phyloP scores from a whole-genome alignment of 2,888 invertebrate species.

The Drepanosiphum platanoidis region DNA sequence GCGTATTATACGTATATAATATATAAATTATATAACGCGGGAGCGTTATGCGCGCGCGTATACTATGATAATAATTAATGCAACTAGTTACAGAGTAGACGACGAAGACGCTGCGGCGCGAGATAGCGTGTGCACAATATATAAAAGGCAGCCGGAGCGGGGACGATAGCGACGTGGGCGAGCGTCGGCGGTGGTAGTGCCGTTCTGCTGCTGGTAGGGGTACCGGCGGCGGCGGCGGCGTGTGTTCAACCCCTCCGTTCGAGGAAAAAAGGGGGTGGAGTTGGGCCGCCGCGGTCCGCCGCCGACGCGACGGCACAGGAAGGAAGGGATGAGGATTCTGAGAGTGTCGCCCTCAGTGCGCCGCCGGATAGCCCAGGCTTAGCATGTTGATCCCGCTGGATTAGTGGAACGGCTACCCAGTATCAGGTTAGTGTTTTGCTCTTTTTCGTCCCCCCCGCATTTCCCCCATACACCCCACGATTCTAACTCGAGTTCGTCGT shows the following conservation, averaged over 20 bases:
- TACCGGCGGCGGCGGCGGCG: slow-evolving; percentile 10
- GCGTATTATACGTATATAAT: background rate
- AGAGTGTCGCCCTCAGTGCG: slow-evolving; percentile 62
- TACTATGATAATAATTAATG: slow-evolving; percentile 50
- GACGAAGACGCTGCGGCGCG: slow-evolving; percentile 35
- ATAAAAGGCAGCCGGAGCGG: background rate
- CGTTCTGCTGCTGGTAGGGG: background rate
- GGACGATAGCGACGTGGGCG: slow-evolving; percentile 8
- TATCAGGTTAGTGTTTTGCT: slow-evolving; percentile 60
- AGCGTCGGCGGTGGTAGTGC: slow-evolving; percentile 11
- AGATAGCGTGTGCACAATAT: background rate
- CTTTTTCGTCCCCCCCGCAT: slow-evolving; percentile 47
- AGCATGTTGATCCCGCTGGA: slow-evolving; percentile 61
- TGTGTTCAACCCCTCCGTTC: slow-evolving; percentile 34
- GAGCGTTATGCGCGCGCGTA: background rate
- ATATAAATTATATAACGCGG: background rate
- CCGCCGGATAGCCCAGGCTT: slow-evolving; percentile 62
- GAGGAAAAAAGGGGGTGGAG: slow-evolving; percentile 57
- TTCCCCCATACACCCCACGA: background rate
- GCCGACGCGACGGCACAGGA: slow-evolving; percentile 43
- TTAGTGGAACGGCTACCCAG: slow-evolving; percentile 61
- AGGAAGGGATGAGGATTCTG: slow-evolving; percentile 62
- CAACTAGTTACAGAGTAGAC: slow-evolving; percentile 31
- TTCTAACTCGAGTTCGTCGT: slow-evolving; percentile 27
- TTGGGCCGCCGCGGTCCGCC: slow-evolving; percentile 32